Conservation (phyloP, 1,140 invertebrate species). For the Macrobrachium rosenbergii region DNA sequence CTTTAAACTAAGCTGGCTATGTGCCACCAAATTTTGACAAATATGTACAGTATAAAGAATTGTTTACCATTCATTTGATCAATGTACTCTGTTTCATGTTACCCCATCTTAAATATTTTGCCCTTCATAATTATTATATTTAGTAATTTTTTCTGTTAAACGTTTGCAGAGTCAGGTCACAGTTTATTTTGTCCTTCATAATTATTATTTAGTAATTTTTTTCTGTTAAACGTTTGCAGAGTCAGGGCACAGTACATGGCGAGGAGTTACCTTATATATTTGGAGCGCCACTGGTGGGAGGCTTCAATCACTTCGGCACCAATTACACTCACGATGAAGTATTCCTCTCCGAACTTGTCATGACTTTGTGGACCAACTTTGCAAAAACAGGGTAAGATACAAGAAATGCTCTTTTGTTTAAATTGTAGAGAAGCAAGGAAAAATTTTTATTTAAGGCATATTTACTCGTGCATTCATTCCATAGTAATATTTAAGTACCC, state of each 20-base stretch:
- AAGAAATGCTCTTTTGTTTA: not conserved
- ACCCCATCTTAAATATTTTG: too few relatives aligned
- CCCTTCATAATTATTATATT: too few relatives aligned
- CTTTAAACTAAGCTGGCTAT: too few relatives aligned
- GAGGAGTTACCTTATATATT: conserved; percentile 94
- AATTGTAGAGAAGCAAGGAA: not conserved
- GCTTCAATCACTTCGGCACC: conserved; percentile 80
- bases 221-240: conserved; percentile 70
- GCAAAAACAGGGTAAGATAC: conserved; percentile 81
- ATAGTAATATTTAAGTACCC: too few relatives aligned
- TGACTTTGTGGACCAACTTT: conserved; percentile 91
- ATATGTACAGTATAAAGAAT: too few relatives aligned
- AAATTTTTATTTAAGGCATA: not conserved
- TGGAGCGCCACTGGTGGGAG: conserved; percentile 85
- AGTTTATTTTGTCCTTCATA: conserved; percentile 69
- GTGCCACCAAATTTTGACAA: too few relatives aligned
- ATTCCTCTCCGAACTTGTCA: conserved; percentile 84
- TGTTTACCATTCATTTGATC: too few relatives aligned
- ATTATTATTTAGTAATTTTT: too few relatives aligned
- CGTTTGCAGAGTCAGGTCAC: conserved; percentile 79
- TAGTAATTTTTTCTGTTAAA: not conserved
- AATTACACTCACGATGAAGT: conserved; percentile 83
- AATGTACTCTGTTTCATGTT: too few relatives aligned
- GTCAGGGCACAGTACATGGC: conserved; percentile 85
- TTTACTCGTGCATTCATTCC: not conserved